Base-by-base conservation (phyloP, 2,888 invertebrate genomes). In the Oligia strigilis region DNA sequence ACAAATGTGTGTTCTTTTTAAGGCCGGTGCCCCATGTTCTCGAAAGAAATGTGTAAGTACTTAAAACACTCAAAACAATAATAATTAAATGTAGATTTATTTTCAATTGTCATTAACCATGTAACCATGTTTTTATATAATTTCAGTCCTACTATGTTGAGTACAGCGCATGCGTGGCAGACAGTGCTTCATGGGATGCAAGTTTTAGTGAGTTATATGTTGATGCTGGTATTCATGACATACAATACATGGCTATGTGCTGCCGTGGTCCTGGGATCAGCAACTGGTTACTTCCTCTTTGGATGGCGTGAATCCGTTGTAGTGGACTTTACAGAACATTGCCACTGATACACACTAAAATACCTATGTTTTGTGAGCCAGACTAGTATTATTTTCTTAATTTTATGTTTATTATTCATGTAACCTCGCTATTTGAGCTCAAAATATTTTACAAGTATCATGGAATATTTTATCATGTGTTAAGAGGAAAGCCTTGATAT, bases 151-250 rank as follows among this genome's bases (percentile, higher is more conserved):
- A 98, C 98, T 83, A 99, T 99, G 98, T 94, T 98, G 92, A 99
- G 99, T 91, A 94, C 97, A 91, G 98, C 98, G 93, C 99, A 99
- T 94, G 97, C 98, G 78, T 98, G 98, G 95, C 99, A 99, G 96
- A 99, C 99, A 29, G 95, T 98, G 72, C 97, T 99, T 36, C 99
- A 99, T 93, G 98, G 99, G 84, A 92, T 99, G 40, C 99, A 99
- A 96, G 98, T 99, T 92, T 97, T 99, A 80, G 97, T 99, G 84
- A 99, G 99, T 89, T 99, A 99, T 96, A 98, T 99, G 95, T 97
- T 99, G 73, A 99, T 99, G 99, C 97, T 99, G 94, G 98, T 99
- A 89, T 99, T 99, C 94, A 99, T 99, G 99, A 99, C 99, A 1
- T 99, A 99, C 97, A 99, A 99, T 93, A 98, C 98, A 36, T 99